Percentiles rank a stretch among this genome's conserved stretches.
Evolutionary conservation across 2,113 vertebrate genomes (phyloP).

Genomic region (Recurvirostra avosetta): DNA sequence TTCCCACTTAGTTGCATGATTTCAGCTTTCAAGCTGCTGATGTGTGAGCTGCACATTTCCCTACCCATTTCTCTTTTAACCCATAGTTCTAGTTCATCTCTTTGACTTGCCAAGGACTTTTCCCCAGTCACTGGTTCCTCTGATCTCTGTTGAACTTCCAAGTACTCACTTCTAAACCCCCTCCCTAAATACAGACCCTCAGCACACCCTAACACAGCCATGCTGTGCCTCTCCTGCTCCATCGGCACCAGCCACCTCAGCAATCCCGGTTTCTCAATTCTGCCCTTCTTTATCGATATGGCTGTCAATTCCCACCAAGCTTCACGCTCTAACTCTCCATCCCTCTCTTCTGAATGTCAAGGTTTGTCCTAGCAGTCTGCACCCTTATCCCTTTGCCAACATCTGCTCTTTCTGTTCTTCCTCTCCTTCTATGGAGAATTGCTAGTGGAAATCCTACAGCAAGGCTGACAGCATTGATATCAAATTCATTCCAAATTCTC

Average conservation of each 20-base stretch:
- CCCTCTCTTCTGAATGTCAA: not conserved
- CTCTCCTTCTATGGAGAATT: constrained; percentile 5
- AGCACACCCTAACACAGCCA: not conserved
- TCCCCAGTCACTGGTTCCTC: not conserved
- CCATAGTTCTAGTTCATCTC: not conserved
- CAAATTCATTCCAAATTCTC: constrained; percentile 3
- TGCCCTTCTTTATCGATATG: not conserved
- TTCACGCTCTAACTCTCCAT: not conserved
- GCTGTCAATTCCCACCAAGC: not conserved
- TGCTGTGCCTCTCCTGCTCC: not conserved
- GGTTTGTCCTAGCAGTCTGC: not conserved
- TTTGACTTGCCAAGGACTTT: not conserved
- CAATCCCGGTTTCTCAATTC: not conserved
- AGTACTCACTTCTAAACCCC: not conserved
- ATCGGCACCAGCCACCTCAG: not conserved
- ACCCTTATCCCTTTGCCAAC: not conserved
- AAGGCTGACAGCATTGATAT: not conserved
- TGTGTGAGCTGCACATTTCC: not conserved
- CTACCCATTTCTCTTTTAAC: not conserved
- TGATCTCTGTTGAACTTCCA: not conserved
- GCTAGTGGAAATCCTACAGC: not conserved
- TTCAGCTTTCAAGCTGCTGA: constrained; percentile 12
- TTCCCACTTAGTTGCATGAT: not conserved
- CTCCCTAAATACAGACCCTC: not conserved
- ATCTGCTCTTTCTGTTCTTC: not conserved